Conservation (phyloP, 2,113 vertebrate genomes). For the Malaclemys terrapin region DNA sequence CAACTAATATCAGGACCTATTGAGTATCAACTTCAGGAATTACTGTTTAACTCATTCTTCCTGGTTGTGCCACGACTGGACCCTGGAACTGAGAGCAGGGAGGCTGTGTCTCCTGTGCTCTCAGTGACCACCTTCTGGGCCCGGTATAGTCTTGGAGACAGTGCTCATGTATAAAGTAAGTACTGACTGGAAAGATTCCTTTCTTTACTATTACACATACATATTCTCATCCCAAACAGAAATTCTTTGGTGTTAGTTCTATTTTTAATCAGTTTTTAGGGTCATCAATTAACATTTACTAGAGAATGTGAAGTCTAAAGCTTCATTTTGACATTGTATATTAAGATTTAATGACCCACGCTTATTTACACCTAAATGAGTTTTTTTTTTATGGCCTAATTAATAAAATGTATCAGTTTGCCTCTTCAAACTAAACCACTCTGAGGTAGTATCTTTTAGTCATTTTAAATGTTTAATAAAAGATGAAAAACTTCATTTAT, state of each 20-base stretch:
- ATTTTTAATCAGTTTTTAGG: conserved; percentile 66
- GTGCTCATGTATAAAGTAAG: neutral
- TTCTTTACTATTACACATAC: neutral
- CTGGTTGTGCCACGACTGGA: neutral
- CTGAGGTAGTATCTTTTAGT: conserved; percentile 59
- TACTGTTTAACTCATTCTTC: neutral
- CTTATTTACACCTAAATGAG: conserved; percentile 83
- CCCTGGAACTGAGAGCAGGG: neutral
- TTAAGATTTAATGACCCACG: conserved; percentile 76
- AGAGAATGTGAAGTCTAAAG: conserved; percentile 25
- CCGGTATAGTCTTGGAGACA: neutral
- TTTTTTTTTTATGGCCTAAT: conserved; percentile 78
- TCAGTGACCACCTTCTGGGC: neutral
- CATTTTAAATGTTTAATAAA: conserved; percentile 75
- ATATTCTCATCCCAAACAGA: neutral
- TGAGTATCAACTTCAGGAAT: neutral
- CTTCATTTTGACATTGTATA: conserved; percentile 39
- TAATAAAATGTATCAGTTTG: conserved; percentile 76
- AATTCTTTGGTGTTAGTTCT: conserved; percentile 45
- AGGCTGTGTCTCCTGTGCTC: neutral
- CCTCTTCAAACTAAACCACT: conserved; percentile 67
- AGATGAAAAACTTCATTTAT: conserved; percentile 70
- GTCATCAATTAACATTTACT: conserved; percentile 43
- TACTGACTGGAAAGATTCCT: neutral
- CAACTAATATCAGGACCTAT: neutral